Evolutionary conservation across 2,888 invertebrate species (phyloP).

Genomic region (Lasius platythorax): DNA sequence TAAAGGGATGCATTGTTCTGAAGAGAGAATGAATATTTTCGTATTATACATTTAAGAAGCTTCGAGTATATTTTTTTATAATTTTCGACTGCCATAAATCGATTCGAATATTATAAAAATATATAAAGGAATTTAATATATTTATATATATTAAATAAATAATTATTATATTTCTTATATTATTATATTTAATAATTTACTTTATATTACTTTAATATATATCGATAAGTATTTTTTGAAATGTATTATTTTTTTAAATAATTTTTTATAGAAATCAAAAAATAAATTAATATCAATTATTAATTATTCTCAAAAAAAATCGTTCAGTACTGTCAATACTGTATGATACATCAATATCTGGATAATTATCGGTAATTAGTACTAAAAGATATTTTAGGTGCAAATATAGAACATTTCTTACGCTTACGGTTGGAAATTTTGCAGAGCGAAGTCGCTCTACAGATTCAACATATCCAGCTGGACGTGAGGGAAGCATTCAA

Average conservation of each 20-base stretch:
- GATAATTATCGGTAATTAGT: neutral
- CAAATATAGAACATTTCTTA: neutral
- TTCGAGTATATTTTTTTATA: neutral
- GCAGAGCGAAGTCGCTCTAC: neutral
- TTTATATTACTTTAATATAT: neutral
- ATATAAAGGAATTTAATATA: too few relatives aligned
- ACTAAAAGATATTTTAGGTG: neutral
- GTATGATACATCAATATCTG: neutral
- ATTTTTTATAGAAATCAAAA: neutral
- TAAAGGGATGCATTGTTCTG: neutral
- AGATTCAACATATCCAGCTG: neutral
- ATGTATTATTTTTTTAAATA: neutral
- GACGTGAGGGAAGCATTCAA: slow-evolving; percentile 6
- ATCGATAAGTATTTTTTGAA: too few relatives aligned
- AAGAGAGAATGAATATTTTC: too few relatives aligned
- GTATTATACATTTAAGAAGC: neutral
- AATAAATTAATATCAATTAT: neutral
- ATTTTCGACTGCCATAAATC: too few relatives aligned
- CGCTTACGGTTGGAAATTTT: neutral
- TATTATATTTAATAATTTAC: neutral
- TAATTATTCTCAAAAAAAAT: neutral
- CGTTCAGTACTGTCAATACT: neutral
- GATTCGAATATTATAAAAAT: too few relatives aligned
- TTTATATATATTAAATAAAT: too few relatives aligned
- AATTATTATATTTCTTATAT: too few relatives aligned